phyloP scores from a whole-genome alignment of 2,113 vertebrate genomes.

The Lycaon pictus region DNA sequence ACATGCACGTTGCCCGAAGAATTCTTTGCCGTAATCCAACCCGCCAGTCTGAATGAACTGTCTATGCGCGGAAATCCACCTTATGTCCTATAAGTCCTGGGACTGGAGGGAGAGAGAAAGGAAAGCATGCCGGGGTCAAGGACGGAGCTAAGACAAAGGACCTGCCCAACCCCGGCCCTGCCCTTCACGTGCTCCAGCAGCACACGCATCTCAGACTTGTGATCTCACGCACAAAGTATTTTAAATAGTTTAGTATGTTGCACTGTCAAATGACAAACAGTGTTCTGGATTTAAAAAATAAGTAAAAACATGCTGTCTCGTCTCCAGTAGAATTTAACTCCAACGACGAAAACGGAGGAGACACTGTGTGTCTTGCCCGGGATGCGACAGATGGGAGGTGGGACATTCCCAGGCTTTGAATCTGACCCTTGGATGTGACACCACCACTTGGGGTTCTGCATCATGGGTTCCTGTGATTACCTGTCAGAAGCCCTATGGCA shows the following conservation, averaged over 20 bases:
- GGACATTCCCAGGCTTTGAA: neutral
- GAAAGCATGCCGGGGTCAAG: neutral
- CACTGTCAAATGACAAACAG: conserved; percentile 48
- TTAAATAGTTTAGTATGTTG: conserved; percentile 80
- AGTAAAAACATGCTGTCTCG: conserved; percentile 62
- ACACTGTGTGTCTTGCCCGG: neutral
- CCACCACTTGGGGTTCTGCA: neutral
- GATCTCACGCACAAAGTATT: conserved; percentile 71
- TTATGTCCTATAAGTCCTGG: neutral
- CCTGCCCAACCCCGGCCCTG: neutral
- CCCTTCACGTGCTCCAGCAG: neutral
- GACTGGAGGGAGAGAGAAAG: neutral
- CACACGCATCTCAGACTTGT: conserved; percentile 61
- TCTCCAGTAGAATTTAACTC: conserved; percentile 13
- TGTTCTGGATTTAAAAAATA: conserved; percentile 67
- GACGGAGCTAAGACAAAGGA: conserved; percentile 29
- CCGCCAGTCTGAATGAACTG: neutral
- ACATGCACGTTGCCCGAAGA: neutral
- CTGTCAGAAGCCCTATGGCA: neutral
- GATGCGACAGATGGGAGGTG: neutral
- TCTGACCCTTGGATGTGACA: neutral
- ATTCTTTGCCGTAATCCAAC: neutral
- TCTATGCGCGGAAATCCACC: neutral
- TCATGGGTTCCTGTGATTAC: neutral
- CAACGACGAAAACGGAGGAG: conserved; percentile 33